A percentile compares a stretch with the other conserved stretches of the same genome.
Evolutionary conservation across 2,113 vertebrate genomes (phyloP).

Genomic region (Gnathonemus echidnorhynchus): DNA sequence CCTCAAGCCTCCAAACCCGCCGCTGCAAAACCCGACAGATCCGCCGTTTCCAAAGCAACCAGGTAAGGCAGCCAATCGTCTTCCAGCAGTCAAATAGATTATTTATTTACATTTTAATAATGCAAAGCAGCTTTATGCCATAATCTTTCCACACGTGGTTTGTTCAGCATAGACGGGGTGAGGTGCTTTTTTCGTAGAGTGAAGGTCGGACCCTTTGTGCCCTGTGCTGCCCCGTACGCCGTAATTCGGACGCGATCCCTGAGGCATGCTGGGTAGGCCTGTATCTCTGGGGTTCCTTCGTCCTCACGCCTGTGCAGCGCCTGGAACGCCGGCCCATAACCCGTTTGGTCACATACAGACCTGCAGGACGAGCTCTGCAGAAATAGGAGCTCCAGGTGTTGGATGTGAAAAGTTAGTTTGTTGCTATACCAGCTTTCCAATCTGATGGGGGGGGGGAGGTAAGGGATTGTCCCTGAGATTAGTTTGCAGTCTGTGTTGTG

Average conservation of each 20-base stretch:
- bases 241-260: not conserved
- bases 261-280: not conserved
- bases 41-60: constrained; percentile 57
- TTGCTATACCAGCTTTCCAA: not conserved
- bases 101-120: constrained; percentile 1
- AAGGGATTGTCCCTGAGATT: too few species aligned
- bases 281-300: not conserved
- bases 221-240: not conserved
- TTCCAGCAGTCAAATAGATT: not conserved
- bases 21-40: constrained; percentile 45
- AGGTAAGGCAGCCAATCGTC: constrained; percentile 49
- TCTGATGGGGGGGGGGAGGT: not conserved
- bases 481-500: not conserved
- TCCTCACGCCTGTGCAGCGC: not conserved
- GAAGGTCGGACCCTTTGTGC: not conserved
- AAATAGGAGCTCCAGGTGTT: not conserved
- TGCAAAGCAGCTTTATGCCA: not conserved
- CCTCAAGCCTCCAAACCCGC: constrained; percentile 46
- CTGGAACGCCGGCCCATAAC: not conserved
- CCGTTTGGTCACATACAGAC: not conserved
- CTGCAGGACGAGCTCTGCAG: not conserved
- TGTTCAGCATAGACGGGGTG: not conserved
- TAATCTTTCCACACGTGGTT: not conserved
- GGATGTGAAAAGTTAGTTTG: not conserved
- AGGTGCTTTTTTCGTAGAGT: not conserved